Evolutionary conservation across 2,113 vertebrate genomes (phyloP).

Genomic region (Coturnix japonica): DNA sequence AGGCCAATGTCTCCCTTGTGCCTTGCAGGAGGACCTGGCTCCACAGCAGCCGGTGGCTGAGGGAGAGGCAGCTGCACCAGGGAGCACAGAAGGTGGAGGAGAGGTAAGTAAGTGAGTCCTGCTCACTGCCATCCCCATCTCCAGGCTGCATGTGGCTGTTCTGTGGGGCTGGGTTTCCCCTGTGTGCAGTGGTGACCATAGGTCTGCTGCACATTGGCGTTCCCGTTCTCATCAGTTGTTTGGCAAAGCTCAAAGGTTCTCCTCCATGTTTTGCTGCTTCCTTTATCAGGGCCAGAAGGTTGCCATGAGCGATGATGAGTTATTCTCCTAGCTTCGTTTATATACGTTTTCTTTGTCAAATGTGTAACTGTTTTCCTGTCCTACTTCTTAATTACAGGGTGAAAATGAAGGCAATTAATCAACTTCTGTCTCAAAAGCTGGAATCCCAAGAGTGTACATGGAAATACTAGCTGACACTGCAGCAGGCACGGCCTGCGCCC

Average conservation of each 20-base stretch:
- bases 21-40: slow-evolving; percentile 73
- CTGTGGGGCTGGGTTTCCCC: background rate
- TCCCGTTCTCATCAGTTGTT: background rate
- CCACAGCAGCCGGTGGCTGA: background rate
- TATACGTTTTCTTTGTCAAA: background rate
- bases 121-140: rapidly evolving
- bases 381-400: slow-evolving; percentile 60
- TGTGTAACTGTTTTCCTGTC: background rate
- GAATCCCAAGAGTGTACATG: slow-evolving; percentile 45
- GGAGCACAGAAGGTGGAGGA: background rate
- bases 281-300: background rate
- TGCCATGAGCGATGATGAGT: background rate
- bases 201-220: rapidly evolving
- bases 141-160: rapidly evolving
- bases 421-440: background rate
- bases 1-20: background rate
- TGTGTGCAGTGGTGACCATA: background rate
- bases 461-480: slow-evolving; percentile 31
- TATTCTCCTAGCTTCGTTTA: background rate
- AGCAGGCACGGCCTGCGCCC: slow-evolving; percentile 22
- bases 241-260: background rate
- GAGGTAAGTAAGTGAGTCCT: slow-evolving; percentile 37
- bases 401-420: slow-evolving; percentile 59
- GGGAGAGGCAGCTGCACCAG: slow-evolving; percentile 31
- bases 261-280: rapidly evolving